These are phyloP conservation scores for Samia ricini DNA, from an alignment of 1,140 invertebrate genomes.

Conservation along the genomic window DNA sequence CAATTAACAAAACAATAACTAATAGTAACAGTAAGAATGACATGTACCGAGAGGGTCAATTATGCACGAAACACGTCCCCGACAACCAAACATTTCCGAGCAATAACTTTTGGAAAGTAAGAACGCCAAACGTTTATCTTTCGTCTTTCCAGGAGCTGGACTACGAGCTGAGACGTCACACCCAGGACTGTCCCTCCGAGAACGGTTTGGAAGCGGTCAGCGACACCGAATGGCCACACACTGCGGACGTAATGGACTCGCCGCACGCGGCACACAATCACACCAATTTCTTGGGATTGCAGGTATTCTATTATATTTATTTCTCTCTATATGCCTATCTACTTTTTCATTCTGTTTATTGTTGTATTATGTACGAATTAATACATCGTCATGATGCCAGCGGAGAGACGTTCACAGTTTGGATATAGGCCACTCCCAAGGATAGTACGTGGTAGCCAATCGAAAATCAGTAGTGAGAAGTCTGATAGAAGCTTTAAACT, in stretches of 20 bases:
- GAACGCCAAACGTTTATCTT: neutral
- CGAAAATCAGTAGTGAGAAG: no score
- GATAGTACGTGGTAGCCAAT: no score
- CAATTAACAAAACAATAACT: no score
- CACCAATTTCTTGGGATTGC: conserved; percentile 75
- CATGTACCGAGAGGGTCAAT: no score
- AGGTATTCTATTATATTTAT: conserved; percentile 47
- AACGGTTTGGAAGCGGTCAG: conserved; percentile 84
- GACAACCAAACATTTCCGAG: neutral
- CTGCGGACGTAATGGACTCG: conserved; percentile 69
- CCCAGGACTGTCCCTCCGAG: conserved; percentile 84
- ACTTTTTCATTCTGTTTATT: no score
- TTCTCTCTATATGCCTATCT: neutral
- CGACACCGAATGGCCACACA: conserved; percentile 70
- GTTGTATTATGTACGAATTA: no score
- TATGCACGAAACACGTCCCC: no score
- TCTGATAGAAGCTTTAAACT: no score
- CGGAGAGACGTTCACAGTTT: no score
- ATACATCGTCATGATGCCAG: no score
- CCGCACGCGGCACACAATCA: conserved; percentile 77
- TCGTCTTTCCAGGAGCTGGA: conserved; percentile 83
- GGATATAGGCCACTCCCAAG: no score
- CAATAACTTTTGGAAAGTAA: neutral
- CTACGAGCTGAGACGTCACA: conserved; percentile 87
- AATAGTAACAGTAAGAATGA: no score